Conservation (phyloP, 2,797 vertebrate genomes). For the Gastrophryne carolinensis region DNA sequence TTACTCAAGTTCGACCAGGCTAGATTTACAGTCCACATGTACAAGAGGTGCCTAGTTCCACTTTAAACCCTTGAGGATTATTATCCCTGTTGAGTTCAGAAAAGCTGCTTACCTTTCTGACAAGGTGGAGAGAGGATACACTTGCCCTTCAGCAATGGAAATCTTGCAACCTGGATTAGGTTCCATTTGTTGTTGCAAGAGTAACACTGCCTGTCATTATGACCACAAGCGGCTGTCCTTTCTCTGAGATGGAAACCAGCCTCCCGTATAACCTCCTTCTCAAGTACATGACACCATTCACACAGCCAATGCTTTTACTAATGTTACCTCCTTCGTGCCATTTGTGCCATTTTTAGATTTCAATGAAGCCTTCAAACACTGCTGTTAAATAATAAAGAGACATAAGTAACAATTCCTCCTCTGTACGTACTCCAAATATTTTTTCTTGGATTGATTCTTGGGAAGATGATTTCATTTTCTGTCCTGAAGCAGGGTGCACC, state of each 20-base stretch:
- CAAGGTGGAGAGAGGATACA: conserved; percentile 75
- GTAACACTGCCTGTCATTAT: conserved; percentile 17
- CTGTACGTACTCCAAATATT: too few relatives aligned
- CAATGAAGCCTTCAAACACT: too few relatives aligned
- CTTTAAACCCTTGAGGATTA: conserved; percentile 81
- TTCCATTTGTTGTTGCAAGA: conserved; percentile 37
- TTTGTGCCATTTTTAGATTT: too few relatives aligned
- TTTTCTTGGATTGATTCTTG: too few relatives aligned
- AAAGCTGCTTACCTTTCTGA: conserved; percentile 83
- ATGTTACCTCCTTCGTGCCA: conserved; percentile 10
- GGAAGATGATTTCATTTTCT: too few relatives aligned
- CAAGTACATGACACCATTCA: conserved; percentile 13
- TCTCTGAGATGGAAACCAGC: conserved; percentile 7
- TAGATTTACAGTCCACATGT: conserved; percentile 71
- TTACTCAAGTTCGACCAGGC: conserved; percentile 69
- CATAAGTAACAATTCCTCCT: too few relatives aligned
- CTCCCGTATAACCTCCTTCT: conserved; percentile 26
- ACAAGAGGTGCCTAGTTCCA: conserved; percentile 74
- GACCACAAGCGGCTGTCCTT: conserved; percentile 33
- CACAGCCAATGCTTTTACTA: neutral
- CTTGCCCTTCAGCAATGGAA: conserved; percentile 72
- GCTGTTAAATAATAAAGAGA: too few relatives aligned
- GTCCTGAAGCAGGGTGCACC: too few relatives aligned
- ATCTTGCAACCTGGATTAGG: conserved; percentile 42
- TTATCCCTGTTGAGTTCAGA: conserved; percentile 79